Evolutionary conservation across 2,797 vertebrate species (phyloP).

Genomic region (Serranus cabrilla): DNA sequence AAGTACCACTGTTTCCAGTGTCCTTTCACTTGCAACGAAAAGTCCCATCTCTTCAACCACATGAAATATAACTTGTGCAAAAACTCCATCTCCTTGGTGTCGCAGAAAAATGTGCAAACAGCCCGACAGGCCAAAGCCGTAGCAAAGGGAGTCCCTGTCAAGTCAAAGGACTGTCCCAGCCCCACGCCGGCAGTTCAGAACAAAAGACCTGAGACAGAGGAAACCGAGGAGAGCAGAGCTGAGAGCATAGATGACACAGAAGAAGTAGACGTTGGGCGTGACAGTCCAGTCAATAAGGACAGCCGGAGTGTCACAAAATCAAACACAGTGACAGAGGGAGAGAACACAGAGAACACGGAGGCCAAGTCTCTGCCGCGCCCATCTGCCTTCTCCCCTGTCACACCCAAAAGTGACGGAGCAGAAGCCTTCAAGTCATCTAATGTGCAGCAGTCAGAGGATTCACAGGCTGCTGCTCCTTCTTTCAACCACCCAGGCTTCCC

Average conservation of each 20-base stretch:
- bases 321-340: conserved; percentile 52
- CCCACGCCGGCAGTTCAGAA: conserved; percentile 64
- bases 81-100: conserved; percentile 95
- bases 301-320: conserved; percentile 54
- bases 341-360: conserved; percentile 75
- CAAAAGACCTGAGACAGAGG: conserved; percentile 34
- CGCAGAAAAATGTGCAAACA: conserved; percentile 89
- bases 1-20: conserved; percentile 99
- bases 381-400: conserved; percentile 92
- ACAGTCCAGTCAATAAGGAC: conserved; percentile 63
- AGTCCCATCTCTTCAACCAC: conserved; percentile 99
- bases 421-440: conserved; percentile 63
- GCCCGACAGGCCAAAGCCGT: conserved; percentile 86
- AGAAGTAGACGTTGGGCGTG: conserved; percentile 75
- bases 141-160: conserved; percentile 70
- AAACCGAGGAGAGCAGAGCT: conserved; percentile 28
- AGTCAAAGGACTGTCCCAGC: conserved; percentile 64
- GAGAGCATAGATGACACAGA: conserved; percentile 80
- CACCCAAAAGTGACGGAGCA: conserved; percentile 86
- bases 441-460: conserved; percentile 67
- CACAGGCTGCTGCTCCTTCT: conserved; percentile 80
- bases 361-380: conserved; percentile 80
- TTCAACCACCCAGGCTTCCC: conserved; percentile 86
- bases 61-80: conserved; percentile 99
- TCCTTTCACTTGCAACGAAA: conserved; percentile 98